These are phyloP conservation scores for Mormyrus iriodes DNA, from an alignment of 2,113 vertebrate species.

Conservation along the genomic window DNA sequence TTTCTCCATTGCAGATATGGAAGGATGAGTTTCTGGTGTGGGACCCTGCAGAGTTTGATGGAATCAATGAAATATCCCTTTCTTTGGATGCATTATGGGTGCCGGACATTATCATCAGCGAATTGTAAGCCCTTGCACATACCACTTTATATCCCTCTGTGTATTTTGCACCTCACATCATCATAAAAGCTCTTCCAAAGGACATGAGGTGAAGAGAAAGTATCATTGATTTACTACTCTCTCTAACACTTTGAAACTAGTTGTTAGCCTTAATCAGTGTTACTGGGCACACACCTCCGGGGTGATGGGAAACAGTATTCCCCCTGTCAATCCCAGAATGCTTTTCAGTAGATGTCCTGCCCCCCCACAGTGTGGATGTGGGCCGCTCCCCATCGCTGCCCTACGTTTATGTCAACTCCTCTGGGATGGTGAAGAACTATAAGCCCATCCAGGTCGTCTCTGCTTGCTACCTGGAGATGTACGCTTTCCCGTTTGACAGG, in stretches of 20 bases:
- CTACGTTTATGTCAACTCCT: slow-evolving; percentile 76
- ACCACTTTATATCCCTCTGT: too few species aligned
- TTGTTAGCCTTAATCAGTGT: background rate
- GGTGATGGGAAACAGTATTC: background rate
- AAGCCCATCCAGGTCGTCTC: slow-evolving; percentile 73
- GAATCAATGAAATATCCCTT: slow-evolving; percentile 72
- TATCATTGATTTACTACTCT: background rate
- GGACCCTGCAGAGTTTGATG: slow-evolving; percentile 69
- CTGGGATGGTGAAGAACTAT: slow-evolving; percentile 68
- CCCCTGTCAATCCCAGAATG: background rate
- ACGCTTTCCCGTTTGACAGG: slow-evolving; percentile 70
- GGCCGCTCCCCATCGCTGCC: slow-evolving; percentile 64
- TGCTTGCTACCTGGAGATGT: slow-evolving; percentile 69
- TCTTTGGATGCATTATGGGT: slow-evolving; percentile 69
- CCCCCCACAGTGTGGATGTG: slow-evolving; percentile 58
- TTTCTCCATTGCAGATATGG: slow-evolving; percentile 61
- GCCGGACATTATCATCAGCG: slow-evolving; percentile 68
- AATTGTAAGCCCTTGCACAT: slow-evolving; percentile 56
- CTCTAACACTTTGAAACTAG: background rate
- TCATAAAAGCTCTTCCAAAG: background rate
- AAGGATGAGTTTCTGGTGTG: slow-evolving; percentile 73
- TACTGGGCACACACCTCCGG: background rate
- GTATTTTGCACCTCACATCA: background rate
- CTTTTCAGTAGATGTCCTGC: background rate
- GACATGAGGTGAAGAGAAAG: background rate